Evolutionary conservation across 37 sponge, comb jelly and placozoan genomes (phyloP), one percentile per base, ranked within the genome.

Genomic region (Theonella swinhoei): DNA sequence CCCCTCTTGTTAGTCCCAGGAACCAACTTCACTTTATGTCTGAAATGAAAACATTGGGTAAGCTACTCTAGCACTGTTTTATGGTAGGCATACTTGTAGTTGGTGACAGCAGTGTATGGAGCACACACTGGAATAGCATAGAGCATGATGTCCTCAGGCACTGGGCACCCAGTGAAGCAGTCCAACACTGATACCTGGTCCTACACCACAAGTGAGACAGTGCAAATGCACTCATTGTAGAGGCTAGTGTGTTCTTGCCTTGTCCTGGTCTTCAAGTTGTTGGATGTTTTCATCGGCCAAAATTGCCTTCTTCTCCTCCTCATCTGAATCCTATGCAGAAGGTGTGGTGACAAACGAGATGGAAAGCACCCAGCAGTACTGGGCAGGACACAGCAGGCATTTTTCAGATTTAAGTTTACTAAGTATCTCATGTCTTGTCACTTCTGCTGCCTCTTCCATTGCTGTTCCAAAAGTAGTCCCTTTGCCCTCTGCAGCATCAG

Each of bases 41-140:
- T 97, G 39, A 19, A 11, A 58, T 58, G 60, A 19, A 29, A 72
- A 17, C 14, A 78, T 31, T 39, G 68, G 11, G 60, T 0, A 19
- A 65, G 78, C 64, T 29, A 22, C 20, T 22, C 20, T 22, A 22
- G 20, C 61, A 59, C 20, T 22, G 14, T 22, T 4, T 29, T 64
- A 4, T 64, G n/a, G n/a, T n/a, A n/a, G n/a, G 23, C 90, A 68
- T 70, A 99, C 97, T 99, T 99, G 88, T 92, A 99, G 80, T 84
- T 88, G 35, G 69, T 70, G 39, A 94, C 43, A 28, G 95, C 83
- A n/a, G 84, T 68, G 68, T 99, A 99, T 1, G 99, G 99, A 26
- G 95, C 99, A 88, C 95, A 94, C 25, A 96, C 91, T 29, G 95
- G 94, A 74, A 99, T 81, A 38, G 95, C 95, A 84, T 93, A 99